A percentile compares a stretch with the other conserved stretches of the same genome.
Conservation (phyloP, 2,888 invertebrate genomes). For the Hirudinaria manillensis region DNA sequence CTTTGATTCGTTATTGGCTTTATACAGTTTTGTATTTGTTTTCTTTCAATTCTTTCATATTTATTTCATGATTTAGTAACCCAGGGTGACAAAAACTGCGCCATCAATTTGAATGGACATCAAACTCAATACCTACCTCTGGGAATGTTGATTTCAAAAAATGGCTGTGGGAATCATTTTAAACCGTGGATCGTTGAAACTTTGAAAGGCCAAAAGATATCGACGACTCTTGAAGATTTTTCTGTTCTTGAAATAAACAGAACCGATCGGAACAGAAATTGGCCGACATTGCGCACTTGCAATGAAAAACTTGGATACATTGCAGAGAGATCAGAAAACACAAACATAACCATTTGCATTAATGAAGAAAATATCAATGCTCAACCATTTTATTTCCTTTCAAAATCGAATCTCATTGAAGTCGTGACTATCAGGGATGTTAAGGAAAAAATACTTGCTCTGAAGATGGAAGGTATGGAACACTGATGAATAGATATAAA, state of each 20-base stretch:
- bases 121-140: neutral
- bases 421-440: neutral
- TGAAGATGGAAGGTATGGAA: too few relatives aligned
- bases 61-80: neutral
- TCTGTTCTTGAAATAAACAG: neutral
- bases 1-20: neutral
- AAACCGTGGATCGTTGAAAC: constrained; percentile 1
- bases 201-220: neutral
- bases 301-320: neutral
- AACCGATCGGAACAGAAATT: too few relatives aligned
- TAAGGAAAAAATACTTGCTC: too few relatives aligned
- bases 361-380: neutral
- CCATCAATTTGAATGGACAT: neutral
- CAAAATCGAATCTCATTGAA: neutral
- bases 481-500: neutral
- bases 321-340: neutral
- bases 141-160: neutral
- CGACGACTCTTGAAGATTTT: neutral
- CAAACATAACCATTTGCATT: neutral
- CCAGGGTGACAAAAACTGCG: neutral
- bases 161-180: neutral
- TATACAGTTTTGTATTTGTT: neutral
- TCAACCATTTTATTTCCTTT: neutral
- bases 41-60: neutral
- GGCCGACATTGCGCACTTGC: neutral